Evolutionary conservation across 2,113 vertebrate genomes (phyloP), one percentile per base, ranked within the genome.

Genomic region (Epinephelus lanceolatus): DNA sequence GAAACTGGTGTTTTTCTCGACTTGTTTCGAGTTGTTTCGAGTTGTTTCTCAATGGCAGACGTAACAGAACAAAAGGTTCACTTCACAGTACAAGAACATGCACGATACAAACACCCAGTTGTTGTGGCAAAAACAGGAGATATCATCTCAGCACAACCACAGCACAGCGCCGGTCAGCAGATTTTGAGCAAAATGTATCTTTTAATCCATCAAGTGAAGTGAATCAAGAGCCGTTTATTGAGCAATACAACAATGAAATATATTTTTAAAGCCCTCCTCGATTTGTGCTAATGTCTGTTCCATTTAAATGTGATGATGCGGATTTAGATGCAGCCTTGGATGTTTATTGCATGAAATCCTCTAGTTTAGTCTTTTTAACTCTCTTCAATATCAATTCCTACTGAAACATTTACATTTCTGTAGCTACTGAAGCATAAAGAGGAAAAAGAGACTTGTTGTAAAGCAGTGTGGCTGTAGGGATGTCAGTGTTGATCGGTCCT

Each of bases 121-220:
- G 37, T 33, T 59, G 60, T 51, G 45, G 19, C 51, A 33, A 61
- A 68, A 52, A 30, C 63, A 27, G n/a, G 73, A 45, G 49, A 68
- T 62, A 49, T 18, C 3, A 60, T 68, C 69, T 52, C 56, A 42
- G 40, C 51, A 25, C n/a, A 27, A 65, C 69, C 78, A 9, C 73
- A 62, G 61, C 33, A 19, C 21, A 2, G 13, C 75, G 45, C 62
- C 42, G 40, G 49, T 77, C 61, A 52, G 25, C 55, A 68, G 21
- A 52, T 40, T 80, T 71, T 47, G 1, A 57, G 19, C 52, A 61
- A 40, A 71, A 49, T 57, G 13, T 55, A 17, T 19, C 12, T 78
- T 78, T 81, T 68, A 73, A 68, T 51, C 25, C 27, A 8, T 27
- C 53, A 57, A 60, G 45, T 23, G 27, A 68, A 51, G 9, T 25